Evolutionary conservation across 2,888 invertebrate species (phyloP).

Genomic region (Lycia hirtaria): DNA sequence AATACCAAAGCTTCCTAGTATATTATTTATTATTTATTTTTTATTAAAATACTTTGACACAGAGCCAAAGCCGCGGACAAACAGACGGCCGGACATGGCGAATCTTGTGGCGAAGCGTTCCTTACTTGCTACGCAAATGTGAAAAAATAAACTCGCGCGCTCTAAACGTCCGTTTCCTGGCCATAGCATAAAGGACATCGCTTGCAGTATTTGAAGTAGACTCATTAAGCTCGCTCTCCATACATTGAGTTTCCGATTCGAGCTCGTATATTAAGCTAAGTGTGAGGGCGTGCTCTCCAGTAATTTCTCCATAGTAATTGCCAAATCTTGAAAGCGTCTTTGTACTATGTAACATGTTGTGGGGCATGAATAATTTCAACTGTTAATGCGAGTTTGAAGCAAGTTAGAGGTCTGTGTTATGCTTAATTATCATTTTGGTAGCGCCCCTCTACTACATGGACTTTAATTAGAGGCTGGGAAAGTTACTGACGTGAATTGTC

Average conservation of each 20-base stretch:
- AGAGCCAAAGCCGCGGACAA: too few species aligned
- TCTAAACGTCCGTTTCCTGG: too few species aligned
- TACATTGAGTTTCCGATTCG: conserved; percentile 23
- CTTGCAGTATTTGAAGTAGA: conserved; percentile 29
- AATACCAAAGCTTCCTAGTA: too few species aligned
- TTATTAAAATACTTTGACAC: too few species aligned
- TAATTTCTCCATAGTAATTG: conserved; percentile 38
- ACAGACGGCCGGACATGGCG: too few species aligned
- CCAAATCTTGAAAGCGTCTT: conserved; percentile 42
- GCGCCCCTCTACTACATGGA: conserved; percentile 19
- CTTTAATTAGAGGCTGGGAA: conserved; percentile 23
- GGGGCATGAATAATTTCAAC: conserved; percentile 41
- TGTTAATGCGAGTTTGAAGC: conserved; percentile 41
- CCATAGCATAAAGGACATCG: conserved; percentile 6
- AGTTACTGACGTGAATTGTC: conserved; percentile 10
- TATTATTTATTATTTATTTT: too few species aligned
- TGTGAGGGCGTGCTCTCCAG: conserved; percentile 27
- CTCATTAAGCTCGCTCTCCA: conserved; percentile 24
- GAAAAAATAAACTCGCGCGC: too few species aligned
- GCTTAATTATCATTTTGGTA: conserved; percentile 33
- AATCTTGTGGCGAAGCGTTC: too few species aligned
- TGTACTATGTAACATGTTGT: conserved; percentile 40
- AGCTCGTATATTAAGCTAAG: conserved; percentile 29
- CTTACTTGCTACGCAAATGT: too few species aligned
- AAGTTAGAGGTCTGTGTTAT: conserved; percentile 34